Evolutionary conservation across 1,140 invertebrate species (phyloP).

Genomic region (Caligus rogercresseyi): DNA sequence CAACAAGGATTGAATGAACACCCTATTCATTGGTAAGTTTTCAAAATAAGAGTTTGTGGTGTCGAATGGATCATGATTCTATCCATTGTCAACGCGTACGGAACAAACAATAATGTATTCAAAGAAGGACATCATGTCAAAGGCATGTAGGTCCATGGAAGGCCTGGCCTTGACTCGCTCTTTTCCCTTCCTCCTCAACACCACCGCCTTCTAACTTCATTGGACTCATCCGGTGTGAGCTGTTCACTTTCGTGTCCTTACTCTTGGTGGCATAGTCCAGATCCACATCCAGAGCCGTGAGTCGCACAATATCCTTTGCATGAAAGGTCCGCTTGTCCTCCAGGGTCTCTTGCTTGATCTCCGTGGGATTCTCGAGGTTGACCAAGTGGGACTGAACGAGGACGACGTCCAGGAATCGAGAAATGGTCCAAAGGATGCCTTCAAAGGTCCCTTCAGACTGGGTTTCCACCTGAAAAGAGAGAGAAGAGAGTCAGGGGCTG

Average conservation of each 20-base stretch:
- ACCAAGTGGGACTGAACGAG: conserved; percentile 63
- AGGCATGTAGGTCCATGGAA: background rate
- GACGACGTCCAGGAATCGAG: conserved; percentile 58
- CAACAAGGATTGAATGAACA: no score
- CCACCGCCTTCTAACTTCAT: conserved; percentile 9
- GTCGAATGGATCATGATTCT: no score
- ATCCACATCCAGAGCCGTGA: conserved; percentile 60
- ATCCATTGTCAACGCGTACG: no score
- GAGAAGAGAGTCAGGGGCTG: background rate
- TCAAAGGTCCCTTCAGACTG: conserved; percentile 60
- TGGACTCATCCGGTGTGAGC: no score
- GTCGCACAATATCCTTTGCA: conserved; percentile 55
- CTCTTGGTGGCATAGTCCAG: conserved; percentile 64
- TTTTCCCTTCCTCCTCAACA: conserved; percentile 19
- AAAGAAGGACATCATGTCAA: conserved; percentile 1
- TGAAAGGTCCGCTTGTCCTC: conserved; percentile 70
- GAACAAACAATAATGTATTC: no score
- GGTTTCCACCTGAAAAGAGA: conserved; percentile 42
- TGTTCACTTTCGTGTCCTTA: no score
- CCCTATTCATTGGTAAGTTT: no score
- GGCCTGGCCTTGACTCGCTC: background rate
- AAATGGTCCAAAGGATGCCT: conserved; percentile 69
- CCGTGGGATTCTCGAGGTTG: conserved; percentile 40
- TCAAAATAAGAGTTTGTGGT: no score
- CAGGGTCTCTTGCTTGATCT: conserved; percentile 44